Conservation (phyloP, 2,797 vertebrate genomes). For the Mycteria americana region DNA sequence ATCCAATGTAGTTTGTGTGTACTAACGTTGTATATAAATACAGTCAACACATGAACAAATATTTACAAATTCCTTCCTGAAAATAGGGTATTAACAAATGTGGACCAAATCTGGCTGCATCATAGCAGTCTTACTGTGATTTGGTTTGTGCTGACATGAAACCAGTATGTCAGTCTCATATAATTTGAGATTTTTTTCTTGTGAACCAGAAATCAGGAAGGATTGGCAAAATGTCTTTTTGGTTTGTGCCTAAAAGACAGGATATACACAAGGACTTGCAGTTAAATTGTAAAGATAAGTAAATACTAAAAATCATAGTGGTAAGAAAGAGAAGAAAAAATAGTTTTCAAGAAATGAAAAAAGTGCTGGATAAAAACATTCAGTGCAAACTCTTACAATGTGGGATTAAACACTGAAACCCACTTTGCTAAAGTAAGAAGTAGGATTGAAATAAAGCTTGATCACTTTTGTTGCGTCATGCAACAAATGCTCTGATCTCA, state of each 20-base stretch:
- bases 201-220: neutral
- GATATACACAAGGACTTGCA: neutral
- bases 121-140: neutral
- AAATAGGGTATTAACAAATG: neutral
- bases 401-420: neutral
- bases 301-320: neutral
- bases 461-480: fast-evolving
- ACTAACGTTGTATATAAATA: neutral
- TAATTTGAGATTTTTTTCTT: neutral
- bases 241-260: neutral
- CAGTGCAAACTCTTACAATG: neutral
- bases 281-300: neutral
- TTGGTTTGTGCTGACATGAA: neutral
- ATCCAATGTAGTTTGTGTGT: too few species aligned
- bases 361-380: neutral
- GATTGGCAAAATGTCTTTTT: neutral
- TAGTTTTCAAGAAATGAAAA: neutral
- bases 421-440: neutral
- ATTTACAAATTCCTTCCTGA: neutral
- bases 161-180: neutral
- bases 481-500: neutral
- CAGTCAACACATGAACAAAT: neutral
- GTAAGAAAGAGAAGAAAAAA: neutral
- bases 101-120: neutral
- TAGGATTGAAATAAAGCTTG: neutral